These are phyloP conservation scores for Ophion slaviceki DNA, from an alignment of 2,888 invertebrate genomes.

Conservation along the genomic window DNA sequence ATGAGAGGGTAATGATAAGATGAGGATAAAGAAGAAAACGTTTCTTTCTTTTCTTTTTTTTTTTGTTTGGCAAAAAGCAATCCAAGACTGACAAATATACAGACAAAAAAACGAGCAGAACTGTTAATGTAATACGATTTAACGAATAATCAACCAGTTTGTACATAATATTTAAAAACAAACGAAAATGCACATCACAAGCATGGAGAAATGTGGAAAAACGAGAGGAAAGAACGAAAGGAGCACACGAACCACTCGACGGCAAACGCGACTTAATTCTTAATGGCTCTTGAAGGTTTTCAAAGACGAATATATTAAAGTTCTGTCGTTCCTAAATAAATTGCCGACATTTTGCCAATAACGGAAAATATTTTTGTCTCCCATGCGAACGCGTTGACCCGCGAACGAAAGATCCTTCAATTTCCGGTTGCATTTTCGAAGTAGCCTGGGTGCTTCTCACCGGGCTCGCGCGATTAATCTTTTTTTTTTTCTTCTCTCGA, in stretches of 20 bases:
- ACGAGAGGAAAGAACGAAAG: conserved; percentile 37
- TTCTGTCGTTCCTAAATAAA: conserved; percentile 78
- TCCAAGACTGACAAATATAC: conserved; percentile 83
- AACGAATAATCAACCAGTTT: conserved; percentile 80
- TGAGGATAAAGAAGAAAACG: conserved; percentile 41
- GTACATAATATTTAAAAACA: conserved; percentile 82
- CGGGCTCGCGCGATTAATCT: not conserved
- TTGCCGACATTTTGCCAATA: conserved; percentile 78
- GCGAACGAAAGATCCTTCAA: conserved; percentile 16
- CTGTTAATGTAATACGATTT: conserved; percentile 81
- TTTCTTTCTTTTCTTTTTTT: conserved; percentile 69
- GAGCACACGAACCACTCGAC: conserved; percentile 70
- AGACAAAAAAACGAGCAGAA: conserved; percentile 80
- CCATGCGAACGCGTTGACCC: conserved; percentile 24
- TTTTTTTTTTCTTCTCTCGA: not conserved
- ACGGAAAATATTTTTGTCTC: conserved; percentile 71
- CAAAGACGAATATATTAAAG: conserved; percentile 71
- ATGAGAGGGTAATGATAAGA: conserved; percentile 57
- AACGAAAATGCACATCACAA: conserved; percentile 73
- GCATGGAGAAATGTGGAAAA: conserved; percentile 37
- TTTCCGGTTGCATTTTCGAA: conserved; percentile 28
- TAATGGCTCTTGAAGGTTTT: conserved; percentile 71
- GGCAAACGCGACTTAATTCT: conserved; percentile 82
- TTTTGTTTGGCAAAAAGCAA: conserved; percentile 80
- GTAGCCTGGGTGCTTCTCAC: not conserved